Conservation (phyloP, 1,140 invertebrate species). For the Ostrea edulis region DNA sequence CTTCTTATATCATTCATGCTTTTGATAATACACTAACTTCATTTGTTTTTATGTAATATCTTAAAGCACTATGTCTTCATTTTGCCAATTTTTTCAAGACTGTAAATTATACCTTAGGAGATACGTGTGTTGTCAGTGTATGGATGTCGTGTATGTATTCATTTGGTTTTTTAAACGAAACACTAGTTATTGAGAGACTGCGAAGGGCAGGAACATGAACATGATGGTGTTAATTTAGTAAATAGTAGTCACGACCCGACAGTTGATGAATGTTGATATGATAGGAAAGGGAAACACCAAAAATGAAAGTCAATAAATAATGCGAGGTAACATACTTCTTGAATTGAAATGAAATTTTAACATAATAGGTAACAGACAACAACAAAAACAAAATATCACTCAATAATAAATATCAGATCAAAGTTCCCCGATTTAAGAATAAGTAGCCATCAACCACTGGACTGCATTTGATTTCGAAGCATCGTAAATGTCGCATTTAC, state of each 20-base stretch:
- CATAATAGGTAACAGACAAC: slow-evolving; percentile 23
- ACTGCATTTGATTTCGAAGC: slow-evolving; percentile 15
- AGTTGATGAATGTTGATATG: background rate
- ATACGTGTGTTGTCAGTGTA: too few relatives aligned
- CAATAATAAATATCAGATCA: slow-evolving; percentile 29
- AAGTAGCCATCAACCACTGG: background rate
- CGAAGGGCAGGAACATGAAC: background rate
- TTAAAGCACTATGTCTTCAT: too few relatives aligned
- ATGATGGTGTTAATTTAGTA: background rate
- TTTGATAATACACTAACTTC: too few relatives aligned
- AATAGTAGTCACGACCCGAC: background rate
- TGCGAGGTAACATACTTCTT: background rate
- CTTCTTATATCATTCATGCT: too few relatives aligned
- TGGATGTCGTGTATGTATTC: too few relatives aligned
- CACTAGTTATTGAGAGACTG: background rate
- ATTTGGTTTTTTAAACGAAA: background rate
- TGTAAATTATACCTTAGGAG: too few relatives aligned
- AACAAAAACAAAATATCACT: background rate
- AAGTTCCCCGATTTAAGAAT: background rate
- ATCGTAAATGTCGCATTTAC: background rate
- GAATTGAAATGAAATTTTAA: background rate
- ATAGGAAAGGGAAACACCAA: background rate
- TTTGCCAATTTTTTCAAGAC: too few relatives aligned
- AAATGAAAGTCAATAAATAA: slow-evolving; percentile 8
- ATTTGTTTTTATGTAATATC: too few relatives aligned